Base-by-base conservation (phyloP, 1,140 invertebrate species). In the Drosophila asahinai region DNA sequence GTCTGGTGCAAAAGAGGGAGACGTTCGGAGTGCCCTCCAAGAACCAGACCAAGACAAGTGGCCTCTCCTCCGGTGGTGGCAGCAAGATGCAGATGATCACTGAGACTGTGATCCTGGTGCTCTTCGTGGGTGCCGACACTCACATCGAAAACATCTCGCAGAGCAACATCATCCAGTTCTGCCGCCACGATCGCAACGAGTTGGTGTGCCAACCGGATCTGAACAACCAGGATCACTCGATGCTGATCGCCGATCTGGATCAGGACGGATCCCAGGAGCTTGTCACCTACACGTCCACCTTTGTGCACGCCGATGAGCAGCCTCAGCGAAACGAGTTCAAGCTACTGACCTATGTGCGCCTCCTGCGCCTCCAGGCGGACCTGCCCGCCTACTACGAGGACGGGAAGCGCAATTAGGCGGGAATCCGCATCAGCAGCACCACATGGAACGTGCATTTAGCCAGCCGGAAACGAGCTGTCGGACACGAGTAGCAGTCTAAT, bases 141-240 rank as follows among this genome's bases (percentile, higher is more conserved):
- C 95, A 95, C 76, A 95, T 95, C 76, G 95, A 96, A 48, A 97
- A 97, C 90, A 95, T 95, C 2, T 97, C 96, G 90, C 95, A 96
- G 83, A 96, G 94, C 43, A 95, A 96, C 75, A 94, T 97, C 25
- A 93, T 95, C 4, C 96, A 97, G 80, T 94, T 97, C 49, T 97
- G 96, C 93, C 93, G 93, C 0, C 91, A 92, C 19, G 94, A 94
- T 27, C 87, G 93, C 54, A 92, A 93, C n/a, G 93, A 95, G 58
- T 81, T 94, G 9, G 82, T 94, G 11, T 97, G 96, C 91, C 96
- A 97, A 79, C 96, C 96, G 2, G 95, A 96, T 93, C 91, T 97
- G 12, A 94, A 94, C 55, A 95, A 95, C 80, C 96, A 97, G 82
- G 94, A 95, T 59, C 94, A 95, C 80, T 96, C 96, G 8, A 94